These are phyloP conservation scores for Halcyon badia DNA, from an alignment of 2,797 vertebrate species.

Conservation along the genomic window DNA sequence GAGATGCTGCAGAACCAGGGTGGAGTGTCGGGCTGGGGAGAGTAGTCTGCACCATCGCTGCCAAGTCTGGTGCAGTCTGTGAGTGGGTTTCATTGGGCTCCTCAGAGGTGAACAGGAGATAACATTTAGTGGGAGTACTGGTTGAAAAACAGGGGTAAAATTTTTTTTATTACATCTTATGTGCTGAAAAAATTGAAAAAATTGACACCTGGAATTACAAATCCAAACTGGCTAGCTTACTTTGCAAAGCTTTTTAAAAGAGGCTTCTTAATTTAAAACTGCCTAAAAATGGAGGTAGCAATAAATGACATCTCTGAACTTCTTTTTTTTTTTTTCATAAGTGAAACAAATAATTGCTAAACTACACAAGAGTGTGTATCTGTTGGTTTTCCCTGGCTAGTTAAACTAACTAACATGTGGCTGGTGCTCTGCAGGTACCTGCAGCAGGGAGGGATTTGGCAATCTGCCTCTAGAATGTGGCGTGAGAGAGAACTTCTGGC, in stretches of 20 bases:
- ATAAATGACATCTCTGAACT: not conserved
- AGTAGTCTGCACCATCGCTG: accelerated
- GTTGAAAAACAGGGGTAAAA: not conserved
- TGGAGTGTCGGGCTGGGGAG: not conserved
- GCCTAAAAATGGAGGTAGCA: not conserved
- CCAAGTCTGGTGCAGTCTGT: not conserved
- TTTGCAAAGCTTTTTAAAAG: not conserved
- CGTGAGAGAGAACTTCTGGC: not conserved
- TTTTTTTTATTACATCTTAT: not conserved
- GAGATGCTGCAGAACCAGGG: not conserved
- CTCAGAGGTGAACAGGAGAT: not conserved
- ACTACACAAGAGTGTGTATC: not conserved
- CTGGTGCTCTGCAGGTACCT: not conserved
- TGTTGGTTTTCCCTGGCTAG: not conserved
- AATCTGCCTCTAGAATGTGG: not conserved
- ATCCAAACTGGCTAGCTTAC: not conserved
- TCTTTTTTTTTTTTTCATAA: not conserved
- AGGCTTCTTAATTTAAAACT: not conserved
- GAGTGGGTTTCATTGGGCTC: not conserved
- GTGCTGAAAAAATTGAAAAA: not conserved
- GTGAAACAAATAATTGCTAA: not conserved
- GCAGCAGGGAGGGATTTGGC: not conserved
- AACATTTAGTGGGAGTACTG: not conserved
- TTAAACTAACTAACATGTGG: not conserved
- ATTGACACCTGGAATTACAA: not conserved